Conservation (phyloP, 2,797 vertebrate species). For the Diglossa cyanea region DNA sequence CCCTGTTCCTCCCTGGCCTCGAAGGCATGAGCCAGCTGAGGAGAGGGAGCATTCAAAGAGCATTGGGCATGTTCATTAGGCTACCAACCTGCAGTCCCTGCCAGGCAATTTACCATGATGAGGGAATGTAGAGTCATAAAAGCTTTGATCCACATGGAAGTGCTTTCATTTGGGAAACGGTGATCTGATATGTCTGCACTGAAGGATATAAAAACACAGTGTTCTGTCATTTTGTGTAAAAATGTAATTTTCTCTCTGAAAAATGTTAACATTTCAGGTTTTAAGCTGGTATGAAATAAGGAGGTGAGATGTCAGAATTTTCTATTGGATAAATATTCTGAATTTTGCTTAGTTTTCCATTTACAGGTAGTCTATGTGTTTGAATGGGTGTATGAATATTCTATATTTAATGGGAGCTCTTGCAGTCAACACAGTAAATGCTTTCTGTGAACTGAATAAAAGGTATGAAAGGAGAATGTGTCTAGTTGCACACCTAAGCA, state of each 20-base stretch:
- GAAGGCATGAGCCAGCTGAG: neutral
- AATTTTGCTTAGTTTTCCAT: neutral
- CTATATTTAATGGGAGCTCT: neutral
- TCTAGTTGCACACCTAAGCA: neutral
- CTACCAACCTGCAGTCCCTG: neutral
- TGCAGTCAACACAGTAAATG: neutral
- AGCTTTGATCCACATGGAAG: neutral
- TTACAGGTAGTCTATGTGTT: neutral
- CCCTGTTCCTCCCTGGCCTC: neutral
- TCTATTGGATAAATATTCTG: neutral
- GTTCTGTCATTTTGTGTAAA: neutral
- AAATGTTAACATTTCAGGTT: neutral
- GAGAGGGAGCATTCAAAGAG: neutral
- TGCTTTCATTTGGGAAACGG: neutral
- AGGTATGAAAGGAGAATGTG: neutral
- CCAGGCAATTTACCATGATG: accelerated
- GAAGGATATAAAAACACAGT: neutral
- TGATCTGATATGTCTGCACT: neutral
- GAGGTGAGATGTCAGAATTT: neutral
- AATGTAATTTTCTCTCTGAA: neutral
- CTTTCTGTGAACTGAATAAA: neutral
- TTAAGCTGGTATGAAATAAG: neutral
- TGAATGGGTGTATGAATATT: neutral
- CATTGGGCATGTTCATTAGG: accelerated
- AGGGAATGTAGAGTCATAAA: neutral